Percentiles rank a stretch among this genome's conserved stretches.
phyloP scores from a whole-genome alignment of 1,140 invertebrate species.

The Melipona quadrifasciata region DNA sequence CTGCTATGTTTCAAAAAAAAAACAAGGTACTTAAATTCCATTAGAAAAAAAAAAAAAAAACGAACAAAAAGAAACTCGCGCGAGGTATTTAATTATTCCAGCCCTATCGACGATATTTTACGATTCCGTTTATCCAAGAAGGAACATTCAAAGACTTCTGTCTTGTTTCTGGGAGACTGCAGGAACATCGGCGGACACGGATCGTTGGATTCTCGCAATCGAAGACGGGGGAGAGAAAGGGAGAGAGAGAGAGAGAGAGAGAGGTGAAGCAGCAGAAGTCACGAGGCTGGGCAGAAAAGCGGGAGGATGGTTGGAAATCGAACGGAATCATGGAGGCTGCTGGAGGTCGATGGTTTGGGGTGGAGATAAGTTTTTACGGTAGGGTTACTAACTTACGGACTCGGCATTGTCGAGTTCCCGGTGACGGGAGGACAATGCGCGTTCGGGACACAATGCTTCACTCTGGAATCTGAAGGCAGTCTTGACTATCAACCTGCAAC shows the following conservation, averaged over 20 bases:
- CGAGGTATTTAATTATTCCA: too few relatives aligned
- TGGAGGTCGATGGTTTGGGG: constrained; percentile 66
- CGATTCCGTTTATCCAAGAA: neutral
- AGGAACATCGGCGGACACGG: neutral
- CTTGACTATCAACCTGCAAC: constrained; percentile 70
- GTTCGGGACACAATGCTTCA: constrained; percentile 76
- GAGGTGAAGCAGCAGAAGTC: constrained; percentile 7
- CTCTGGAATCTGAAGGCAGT: constrained; percentile 73
- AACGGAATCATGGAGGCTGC: constrained; percentile 68
- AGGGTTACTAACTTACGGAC: constrained; percentile 77
- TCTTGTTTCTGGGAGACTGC: neutral
- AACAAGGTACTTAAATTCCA: too few relatives aligned
- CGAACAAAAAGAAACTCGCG: too few relatives aligned
- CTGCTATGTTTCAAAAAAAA: neutral
- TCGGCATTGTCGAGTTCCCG: constrained; percentile 75
- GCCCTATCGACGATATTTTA: neutral
- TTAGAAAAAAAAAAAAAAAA: too few relatives aligned
- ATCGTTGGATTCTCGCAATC: neutral
- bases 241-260: neutral
- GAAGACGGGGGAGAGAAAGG: neutral
- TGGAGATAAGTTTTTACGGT: constrained; percentile 76
- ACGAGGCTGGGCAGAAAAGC: constrained; percentile 24
- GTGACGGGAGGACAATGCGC: constrained; percentile 76
- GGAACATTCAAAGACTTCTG: neutral
- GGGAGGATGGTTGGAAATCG: constrained; percentile 61